Evolutionary conservation across 2,888 invertebrate species (phyloP), one percentile per base, ranked within the genome.

Genomic region (Iphiclides podalirius): DNA sequence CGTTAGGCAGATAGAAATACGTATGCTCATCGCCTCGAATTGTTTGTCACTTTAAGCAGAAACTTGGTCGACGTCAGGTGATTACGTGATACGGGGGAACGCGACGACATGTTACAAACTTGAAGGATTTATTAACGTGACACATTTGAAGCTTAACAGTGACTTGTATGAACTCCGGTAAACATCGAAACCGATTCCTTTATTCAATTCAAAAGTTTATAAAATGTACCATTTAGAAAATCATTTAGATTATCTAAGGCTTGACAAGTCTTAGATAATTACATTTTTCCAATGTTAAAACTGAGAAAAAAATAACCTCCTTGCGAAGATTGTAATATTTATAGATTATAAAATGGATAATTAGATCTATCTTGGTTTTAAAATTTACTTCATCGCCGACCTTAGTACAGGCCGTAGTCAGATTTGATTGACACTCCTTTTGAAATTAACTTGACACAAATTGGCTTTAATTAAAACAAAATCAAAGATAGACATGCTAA

Each of bases 391-490:
- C 54, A 55, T 58, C 57, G 47, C 56, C 57, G 46, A 50, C 47
- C 52, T 40, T 53, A 48, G 52, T 42, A 62, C 66, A 65, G 64
- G 64, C 54, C 64, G 71, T 70, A 67, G 76, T 70, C 67, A 79
- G 72, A 67, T 58, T 63, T 75, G 75, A 81, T 79, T 79, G 79
- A 78, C 76, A 72, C 48, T 63, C 64, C 75, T 77, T 80, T 80
- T 75, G 76, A 75, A 70, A 72, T 69, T 67, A 71, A 67, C 72
- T 71, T 65, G 63, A 71, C 64, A 64, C 60, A 63, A 74, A 79
- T 76, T 70, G 72, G 66, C 70, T 77, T 83, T 78, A 78, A 80
- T 82, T 79, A 80, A 76, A 83, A 70, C 71, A 71, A 72, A 79
- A 75, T 77, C 72, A 78, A 78, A 68, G 74, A 72, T 69, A 72